Base-by-base conservation (phyloP, 53 echinoderm and acorn worm genomes). In the Zoroaster sp. region DNA sequence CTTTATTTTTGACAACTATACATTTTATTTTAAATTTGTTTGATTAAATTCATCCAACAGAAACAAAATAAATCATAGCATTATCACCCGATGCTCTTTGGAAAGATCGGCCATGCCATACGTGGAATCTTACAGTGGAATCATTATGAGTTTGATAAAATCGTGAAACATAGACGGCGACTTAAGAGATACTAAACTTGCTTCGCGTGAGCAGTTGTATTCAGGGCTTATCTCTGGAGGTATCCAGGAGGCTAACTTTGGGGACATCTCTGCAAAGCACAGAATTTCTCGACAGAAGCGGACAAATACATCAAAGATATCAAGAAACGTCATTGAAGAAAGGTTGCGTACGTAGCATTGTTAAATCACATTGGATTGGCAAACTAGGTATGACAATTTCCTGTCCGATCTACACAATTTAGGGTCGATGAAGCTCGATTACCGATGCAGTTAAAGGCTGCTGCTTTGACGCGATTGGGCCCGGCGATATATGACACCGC, bases 321-420 rank as follows among this genome's bases (percentile, higher is more conserved):
- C 6, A 31, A 4, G 67, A 40, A 15, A 40, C 14, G 1, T 0
- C 20, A 23, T 32, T 66, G 34, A 37, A 21, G 8, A 44, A 43
- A 31, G 82, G 82, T 28, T 82, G 18, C 44, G 31, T 13, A 13
- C 67, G 69, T 82, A 2, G 68, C 68, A 23, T 5, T 66, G 45
- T 41, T 82, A 17, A 82, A 82, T 67, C 82, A 67, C 66, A 82
- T 25, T 82, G 82, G 82, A 82, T 82, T 38, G 67, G 67, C 13
- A 68, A 6, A 39, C 3, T 15, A 21, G 4, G 15, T 66, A 66
- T 6, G 18, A 42, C 0, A 1, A 14, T 13, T 44, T 82, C 30
- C 82, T 66, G 17, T 14, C 6, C 18, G 31, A 40, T 43, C 45
- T 67, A 0, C 17, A 82, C 10, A 18, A 15, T 5, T 30, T 82